Percentiles rank a stretch among this genome's conserved stretches.
Conservation (phyloP, 2,797 vertebrate genomes). For the Squalus acanthias region DNA sequence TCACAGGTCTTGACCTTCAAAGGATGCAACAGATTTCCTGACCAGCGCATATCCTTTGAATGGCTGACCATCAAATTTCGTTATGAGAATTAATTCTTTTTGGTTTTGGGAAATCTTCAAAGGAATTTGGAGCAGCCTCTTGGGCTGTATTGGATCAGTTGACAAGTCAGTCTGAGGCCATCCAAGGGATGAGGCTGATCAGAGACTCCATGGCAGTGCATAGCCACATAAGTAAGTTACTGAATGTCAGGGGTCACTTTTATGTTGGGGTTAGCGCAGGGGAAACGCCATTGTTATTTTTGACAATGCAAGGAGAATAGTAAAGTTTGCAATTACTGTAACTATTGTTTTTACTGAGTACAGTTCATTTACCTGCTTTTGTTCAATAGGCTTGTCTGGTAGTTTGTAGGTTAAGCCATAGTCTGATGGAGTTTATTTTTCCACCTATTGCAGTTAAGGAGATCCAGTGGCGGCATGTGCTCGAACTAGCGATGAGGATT, state of each 20-base stretch:
- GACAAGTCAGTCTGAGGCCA: neutral
- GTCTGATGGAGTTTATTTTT: neutral
- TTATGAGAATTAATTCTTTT: neutral
- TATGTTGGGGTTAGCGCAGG: neutral
- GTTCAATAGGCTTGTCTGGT: neutral
- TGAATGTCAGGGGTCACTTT: neutral
- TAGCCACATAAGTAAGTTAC: neutral
- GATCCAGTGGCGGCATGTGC: neutral
- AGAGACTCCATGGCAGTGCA: neutral
- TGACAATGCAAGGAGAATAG: neutral
- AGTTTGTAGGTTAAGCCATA: neutral
- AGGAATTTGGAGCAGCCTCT: neutral
- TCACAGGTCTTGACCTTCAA: neutral
- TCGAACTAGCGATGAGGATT: neutral
- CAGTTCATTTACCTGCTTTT: neutral
- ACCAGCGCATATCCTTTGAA: neutral
- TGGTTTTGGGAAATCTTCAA: neutral
- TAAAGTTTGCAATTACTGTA: neutral
- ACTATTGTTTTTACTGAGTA: neutral
- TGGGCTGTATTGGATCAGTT: neutral
- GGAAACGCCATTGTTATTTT: neutral
- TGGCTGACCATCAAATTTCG: neutral
- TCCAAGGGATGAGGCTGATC: neutral
- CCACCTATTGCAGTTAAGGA: neutral
- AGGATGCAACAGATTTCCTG: neutral